Evolutionary conservation across 2,888 invertebrate genomes (phyloP).

Genomic region (Melinopterus prodromus): DNA sequence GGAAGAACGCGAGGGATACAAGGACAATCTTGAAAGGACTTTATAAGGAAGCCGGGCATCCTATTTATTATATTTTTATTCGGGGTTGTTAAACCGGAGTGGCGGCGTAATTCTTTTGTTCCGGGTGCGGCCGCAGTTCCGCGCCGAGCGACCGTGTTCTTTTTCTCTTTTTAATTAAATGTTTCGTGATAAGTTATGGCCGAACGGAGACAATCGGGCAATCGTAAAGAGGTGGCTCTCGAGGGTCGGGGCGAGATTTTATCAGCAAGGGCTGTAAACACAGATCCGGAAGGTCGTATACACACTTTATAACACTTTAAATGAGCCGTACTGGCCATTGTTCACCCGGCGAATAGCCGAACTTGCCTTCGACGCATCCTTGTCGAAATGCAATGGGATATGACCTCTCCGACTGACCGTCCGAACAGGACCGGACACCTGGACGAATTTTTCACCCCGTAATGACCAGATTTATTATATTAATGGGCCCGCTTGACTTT

Average conservation of each 20-base stretch:
- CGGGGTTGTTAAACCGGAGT: slow-evolving; percentile 26
- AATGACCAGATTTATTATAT: background rate
- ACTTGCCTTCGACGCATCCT: slow-evolving; percentile 36
- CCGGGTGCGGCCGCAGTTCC: slow-evolving; percentile 4
- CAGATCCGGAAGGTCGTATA: slow-evolving; percentile 51
- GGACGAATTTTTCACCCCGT: background rate
- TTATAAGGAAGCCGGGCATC: background rate
- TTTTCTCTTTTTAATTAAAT: slow-evolving; percentile 20
- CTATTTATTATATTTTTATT: slow-evolving; percentile 24
- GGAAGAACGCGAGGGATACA: background rate
- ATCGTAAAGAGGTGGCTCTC: slow-evolving; percentile 49
- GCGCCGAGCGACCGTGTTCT: background rate
- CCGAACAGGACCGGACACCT: background rate
- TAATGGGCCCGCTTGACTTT: background rate
- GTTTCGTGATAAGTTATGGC: slow-evolving; percentile 20
- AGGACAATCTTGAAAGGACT: slow-evolving; percentile 4
- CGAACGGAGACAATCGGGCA: slow-evolving; percentile 4
- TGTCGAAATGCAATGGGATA: slow-evolving; percentile 34
- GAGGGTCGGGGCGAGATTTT: slow-evolving; percentile 47
- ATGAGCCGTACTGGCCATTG: slow-evolving; percentile 52
- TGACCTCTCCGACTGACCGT: slow-evolving; percentile 39
- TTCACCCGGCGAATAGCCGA: slow-evolving; percentile 47
- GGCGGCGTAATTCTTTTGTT: slow-evolving; percentile 22
- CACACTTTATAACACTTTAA: slow-evolving; percentile 55
- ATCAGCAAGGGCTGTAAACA: slow-evolving; percentile 47